Conservation (phyloP, 2,888 invertebrate genomes). For the Pinctada fucata region DNA sequence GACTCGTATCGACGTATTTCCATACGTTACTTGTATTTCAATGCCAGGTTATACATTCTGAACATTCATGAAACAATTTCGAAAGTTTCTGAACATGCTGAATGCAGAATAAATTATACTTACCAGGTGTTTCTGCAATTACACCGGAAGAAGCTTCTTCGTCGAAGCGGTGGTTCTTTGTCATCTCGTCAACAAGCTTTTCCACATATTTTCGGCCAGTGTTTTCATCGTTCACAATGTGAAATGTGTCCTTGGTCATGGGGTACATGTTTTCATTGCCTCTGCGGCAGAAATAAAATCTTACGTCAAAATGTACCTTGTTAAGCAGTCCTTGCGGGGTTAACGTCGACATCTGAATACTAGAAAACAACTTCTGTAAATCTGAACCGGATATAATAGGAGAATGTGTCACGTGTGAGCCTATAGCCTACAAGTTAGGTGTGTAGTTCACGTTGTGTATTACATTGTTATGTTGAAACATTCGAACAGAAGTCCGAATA, state of each 20-base stretch:
- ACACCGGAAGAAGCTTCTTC: conserved; percentile 9
- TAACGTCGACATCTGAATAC: conserved; percentile 18
- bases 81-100: too few species aligned
- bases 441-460: too few species aligned
- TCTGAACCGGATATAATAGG: conserved; percentile 28
- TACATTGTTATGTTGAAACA: too few species aligned
- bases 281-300: conserved; percentile 38
- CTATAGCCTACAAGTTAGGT: too few species aligned
- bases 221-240: conserved; percentile 14
- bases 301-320: conserved; percentile 44
- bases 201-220: conserved; percentile 22
- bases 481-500: too few species aligned
- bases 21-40: too few species aligned
- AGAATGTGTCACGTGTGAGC: conserved; percentile 30
- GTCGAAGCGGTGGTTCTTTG: conserved; percentile 14
- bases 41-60: too few species aligned
- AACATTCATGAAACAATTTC: too few species aligned
- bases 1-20: too few species aligned
- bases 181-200: conserved; percentile 6
- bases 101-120: too few species aligned
- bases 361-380: conserved; percentile 14
- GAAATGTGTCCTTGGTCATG: conserved; percentile 35
- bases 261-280: conserved; percentile 36
- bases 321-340: conserved; percentile 34
- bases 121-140: conserved; percentile 31